Evolutionary conservation across 2,797 vertebrate genomes (phyloP), one percentile per base, ranked within the genome.

Genomic region (Ambastaia sidthimunki): DNA sequence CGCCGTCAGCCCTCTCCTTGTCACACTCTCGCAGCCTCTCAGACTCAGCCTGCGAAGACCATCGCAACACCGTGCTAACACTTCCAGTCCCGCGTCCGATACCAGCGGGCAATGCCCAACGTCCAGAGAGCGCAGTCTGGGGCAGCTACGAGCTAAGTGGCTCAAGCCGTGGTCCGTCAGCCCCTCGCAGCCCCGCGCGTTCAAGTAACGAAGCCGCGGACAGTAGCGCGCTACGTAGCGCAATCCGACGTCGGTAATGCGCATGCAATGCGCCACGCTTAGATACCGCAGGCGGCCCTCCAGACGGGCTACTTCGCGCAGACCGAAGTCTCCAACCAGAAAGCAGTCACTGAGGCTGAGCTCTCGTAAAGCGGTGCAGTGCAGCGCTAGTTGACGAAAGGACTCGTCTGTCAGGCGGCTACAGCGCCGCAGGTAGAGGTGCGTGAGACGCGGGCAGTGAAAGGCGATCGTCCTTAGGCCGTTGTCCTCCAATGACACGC

Each of bases 171-270:
- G 97, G 93, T 99, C 98, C 63, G 98, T 99, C 86, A 99, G 94
- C 73, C 98, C 98, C 91, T 99, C 98, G 76, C 97, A 99, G 18
- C 93, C 93, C 41, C 93, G 87, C 0, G 93, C 93, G 16, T 94
- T 94, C 76, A 94, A 85, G 85, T 94, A 94, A 80, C 93, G 93
- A 67, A 94, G 92, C 90, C 97, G 90, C 82, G 93, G 91, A 94
- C 97, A 98, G 94, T 98, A 99, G 76, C 97, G 98, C 55, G 97
- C 96, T 37, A 99, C 93, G 73, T 99, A 99, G 70, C 97, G 98
- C 85, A 99, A 90, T 76, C 98, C 98, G 82, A 99, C 98, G 0
- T 99, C 98, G 0, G 98, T 99, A 88, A 99, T 95, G 13, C 97
- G 96, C 76, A 95, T 91, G 63, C 98, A 99, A 92, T 99, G 98